Conservation (phyloP, 64 coral and sea anemone genomes). For the Astreopora myriophthalma region DNA sequence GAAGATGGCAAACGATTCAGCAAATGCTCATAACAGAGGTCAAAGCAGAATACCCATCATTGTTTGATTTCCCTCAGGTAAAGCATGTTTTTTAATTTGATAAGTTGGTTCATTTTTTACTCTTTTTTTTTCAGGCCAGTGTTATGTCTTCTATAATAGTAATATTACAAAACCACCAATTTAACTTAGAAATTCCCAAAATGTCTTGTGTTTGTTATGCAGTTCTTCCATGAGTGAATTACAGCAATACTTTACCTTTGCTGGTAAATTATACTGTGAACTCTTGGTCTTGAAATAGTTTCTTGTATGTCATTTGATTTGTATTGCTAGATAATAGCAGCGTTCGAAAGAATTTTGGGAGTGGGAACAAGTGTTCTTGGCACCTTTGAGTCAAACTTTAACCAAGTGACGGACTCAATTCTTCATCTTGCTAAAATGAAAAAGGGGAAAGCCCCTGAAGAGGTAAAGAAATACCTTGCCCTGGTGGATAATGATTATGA, state of each 20-base stretch:
- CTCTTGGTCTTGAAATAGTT: no score
- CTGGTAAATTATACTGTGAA: no score
- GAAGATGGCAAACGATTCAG: constrained; percentile 7
- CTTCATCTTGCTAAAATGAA: background rate
- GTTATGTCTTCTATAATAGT: no score
- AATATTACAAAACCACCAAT: no score
- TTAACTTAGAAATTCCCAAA: background rate
- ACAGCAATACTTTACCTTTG: no score
- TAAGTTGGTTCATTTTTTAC: no score
- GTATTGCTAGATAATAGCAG: no score
- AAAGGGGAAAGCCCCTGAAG: background rate
- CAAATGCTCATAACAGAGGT: background rate
- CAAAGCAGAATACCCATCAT: constrained; percentile 15
- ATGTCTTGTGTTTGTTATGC: background rate
- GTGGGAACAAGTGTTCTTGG: background rate
- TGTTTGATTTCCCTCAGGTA: constrained; percentile 58
- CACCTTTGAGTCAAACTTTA: background rate
- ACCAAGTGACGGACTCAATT: background rate
- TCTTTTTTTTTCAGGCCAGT: no score
- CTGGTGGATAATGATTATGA: background rate
- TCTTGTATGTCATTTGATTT: no score
- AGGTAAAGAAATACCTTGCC: background rate
- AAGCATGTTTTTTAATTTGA: no score
- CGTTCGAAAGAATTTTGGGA: background rate
- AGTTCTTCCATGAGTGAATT: no score